A percentile compares a stretch with the other conserved stretches of the same genome.
These are phyloP conservation scores for Eristalis pertinax DNA, from an alignment of 2,888 invertebrate species.

Conservation along the genomic window DNA sequence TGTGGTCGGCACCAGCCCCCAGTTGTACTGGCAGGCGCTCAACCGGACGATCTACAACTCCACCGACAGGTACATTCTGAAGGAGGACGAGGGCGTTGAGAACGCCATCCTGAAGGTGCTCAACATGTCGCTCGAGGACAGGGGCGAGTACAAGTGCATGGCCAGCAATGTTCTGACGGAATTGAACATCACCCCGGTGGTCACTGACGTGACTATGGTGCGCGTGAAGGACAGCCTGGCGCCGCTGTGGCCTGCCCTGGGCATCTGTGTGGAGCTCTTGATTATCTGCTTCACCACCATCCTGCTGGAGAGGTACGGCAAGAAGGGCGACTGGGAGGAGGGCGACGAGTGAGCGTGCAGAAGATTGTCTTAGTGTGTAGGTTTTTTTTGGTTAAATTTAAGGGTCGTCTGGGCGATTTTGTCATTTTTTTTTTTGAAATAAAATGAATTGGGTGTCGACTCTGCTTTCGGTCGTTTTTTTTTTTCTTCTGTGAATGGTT, in stretches of 20 bases:
- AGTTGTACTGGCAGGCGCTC: slow-evolving; percentile 85
- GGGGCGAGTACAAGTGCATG: slow-evolving; percentile 85
- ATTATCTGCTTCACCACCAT: slow-evolving; percentile 94
- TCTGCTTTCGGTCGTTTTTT: not conserved
- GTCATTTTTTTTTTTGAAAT: not conserved
- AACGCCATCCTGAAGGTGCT: slow-evolving; percentile 85
- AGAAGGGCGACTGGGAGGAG: slow-evolving; percentile 91
- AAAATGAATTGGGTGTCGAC: not conserved
- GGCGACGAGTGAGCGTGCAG: slow-evolving; percentile 84
- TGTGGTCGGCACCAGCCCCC: slow-evolving; percentile 85
- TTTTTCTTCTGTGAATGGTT: not conserved
- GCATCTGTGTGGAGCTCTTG: slow-evolving; percentile 95
- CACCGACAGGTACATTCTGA: slow-evolving; percentile 80
- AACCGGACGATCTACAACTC: slow-evolving; percentile 79
- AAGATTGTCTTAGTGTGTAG: not conserved
- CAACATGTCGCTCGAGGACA: slow-evolving; percentile 84
- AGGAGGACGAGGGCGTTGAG: slow-evolving; percentile 80
- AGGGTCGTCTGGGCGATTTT: too few relatives aligned
- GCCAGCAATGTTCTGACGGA: slow-evolving; percentile 80
- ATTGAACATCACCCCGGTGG: slow-evolving; percentile 70
- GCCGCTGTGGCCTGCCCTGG: slow-evolving; percentile 96
- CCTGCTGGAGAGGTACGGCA: slow-evolving; percentile 95
- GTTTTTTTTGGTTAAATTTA: not conserved
- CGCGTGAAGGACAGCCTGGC: slow-evolving; percentile 91
- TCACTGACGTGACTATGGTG: slow-evolving; percentile 82